Conservation (phyloP, 2,113 vertebrate species). For the Numida meleagris region DNA sequence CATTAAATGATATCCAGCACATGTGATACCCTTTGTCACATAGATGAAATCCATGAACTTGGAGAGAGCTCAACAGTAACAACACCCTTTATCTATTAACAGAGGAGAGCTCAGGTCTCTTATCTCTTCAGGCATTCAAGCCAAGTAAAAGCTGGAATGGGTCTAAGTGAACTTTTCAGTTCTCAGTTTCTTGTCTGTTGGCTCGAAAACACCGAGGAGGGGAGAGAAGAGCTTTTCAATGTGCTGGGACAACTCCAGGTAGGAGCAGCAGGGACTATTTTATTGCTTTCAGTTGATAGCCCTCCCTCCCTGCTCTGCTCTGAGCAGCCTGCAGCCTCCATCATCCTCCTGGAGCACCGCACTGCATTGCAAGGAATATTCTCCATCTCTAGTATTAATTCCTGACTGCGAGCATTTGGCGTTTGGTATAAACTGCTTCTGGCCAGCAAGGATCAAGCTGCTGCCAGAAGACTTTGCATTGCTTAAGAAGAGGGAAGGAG, state of each 20-base stretch:
- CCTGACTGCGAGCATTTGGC: background rate
- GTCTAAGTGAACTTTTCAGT: too few relatives aligned
- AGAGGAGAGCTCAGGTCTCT: background rate
- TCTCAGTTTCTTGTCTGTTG: background rate
- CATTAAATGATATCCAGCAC: background rate
- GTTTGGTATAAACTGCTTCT: background rate
- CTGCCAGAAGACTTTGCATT: background rate
- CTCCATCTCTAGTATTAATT: background rate
- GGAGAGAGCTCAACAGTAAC: background rate
- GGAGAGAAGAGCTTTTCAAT: background rate
- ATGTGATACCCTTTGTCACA: background rate
- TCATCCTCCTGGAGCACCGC: background rate
- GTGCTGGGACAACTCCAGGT: background rate
- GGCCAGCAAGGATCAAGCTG: rapidly evolving
- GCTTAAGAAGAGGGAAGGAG: rapidly evolving
- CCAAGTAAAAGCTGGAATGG: background rate
- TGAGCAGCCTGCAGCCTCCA: background rate
- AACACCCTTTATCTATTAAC: background rate
- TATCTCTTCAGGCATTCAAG: background rate
- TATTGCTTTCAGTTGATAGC: background rate
- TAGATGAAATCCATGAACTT: background rate
- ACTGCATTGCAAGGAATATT: background rate
- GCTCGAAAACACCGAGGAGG: background rate
- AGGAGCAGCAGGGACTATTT: background rate
- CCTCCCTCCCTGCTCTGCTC: background rate